Percentiles rank a stretch among this genome's conserved stretches.
These are phyloP conservation scores for Nasua narica DNA, from an alignment of 2,797 vertebrate species.

Conservation along the genomic window DNA sequence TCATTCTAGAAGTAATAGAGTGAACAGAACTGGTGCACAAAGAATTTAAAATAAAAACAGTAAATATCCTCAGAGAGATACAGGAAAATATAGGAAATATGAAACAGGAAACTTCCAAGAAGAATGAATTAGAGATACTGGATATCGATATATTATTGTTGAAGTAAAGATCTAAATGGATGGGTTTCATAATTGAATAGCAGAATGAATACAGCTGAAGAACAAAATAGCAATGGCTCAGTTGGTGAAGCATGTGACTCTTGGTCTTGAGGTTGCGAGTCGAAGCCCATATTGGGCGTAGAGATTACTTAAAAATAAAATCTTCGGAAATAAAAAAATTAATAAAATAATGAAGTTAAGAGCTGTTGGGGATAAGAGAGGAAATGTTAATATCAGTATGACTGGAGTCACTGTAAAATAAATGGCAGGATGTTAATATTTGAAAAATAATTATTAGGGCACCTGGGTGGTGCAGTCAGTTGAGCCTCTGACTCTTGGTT, in stretches of 20 bases:
- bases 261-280: neutral
- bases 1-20: neutral
- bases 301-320: neutral
- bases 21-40: neutral
- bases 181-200: neutral
- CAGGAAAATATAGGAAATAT: neutral
- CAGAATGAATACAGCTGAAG: neutral
- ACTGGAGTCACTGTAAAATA: neutral
- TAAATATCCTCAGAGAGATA: neutral
- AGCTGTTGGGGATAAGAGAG: neutral
- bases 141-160: neutral
- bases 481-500: too few species aligned
- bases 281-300: neutral
- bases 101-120: neutral
- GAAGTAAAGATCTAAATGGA: neutral
- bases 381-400: neutral
- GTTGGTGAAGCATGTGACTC: neutral
- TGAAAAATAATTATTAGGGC: neutral
- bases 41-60: constrained; percentile 20
- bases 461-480: neutral
- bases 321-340: neutral
- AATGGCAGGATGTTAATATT: neutral
- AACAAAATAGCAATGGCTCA: neutral
- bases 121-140: neutral
- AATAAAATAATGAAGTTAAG: neutral